phyloP scores from a whole-genome alignment of 2,113 vertebrate genomes.

The Tenrec ecaudatus region DNA sequence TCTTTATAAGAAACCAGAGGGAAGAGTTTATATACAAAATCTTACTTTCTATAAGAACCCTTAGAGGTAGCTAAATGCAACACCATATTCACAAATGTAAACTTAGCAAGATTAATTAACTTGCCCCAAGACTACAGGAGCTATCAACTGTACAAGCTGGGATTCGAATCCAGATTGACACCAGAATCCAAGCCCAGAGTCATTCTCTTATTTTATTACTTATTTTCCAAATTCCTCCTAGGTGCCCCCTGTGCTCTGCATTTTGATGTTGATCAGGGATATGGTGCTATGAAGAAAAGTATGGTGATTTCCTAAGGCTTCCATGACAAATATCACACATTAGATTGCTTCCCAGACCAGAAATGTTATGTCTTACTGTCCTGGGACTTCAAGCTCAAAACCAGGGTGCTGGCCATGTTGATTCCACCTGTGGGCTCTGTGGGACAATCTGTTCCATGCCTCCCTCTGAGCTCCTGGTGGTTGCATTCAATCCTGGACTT shows the following conservation, averaged over 20 bases:
- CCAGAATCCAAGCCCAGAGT: neutral
- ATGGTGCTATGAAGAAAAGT: neutral
- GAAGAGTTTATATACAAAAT: slow-evolving; percentile 24
- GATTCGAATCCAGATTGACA: neutral
- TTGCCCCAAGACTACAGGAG: neutral
- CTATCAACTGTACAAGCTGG: neutral
- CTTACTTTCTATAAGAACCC: slow-evolving; percentile 53
- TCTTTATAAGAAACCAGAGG: too few relatives aligned
- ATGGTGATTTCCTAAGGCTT: neutral
- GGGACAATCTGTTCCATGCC: neutral
- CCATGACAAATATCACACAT: neutral
- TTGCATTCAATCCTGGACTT: neutral
- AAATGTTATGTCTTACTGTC: neutral
- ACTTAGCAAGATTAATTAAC: neutral
- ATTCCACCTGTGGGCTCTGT: neutral
- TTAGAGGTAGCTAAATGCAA: neutral
- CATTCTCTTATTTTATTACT: neutral
- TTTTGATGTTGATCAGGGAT: neutral
- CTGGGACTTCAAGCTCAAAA: neutral
- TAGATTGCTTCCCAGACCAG: neutral
- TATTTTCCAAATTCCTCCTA: neutral
- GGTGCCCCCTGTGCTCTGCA: too few relatives aligned
- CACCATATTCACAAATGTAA: slow-evolving; percentile 1
- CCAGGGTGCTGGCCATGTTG: neutral
- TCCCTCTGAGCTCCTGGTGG: neutral